These are phyloP conservation scores for Globodera rostochiensis DNA, from an alignment of 1,140 invertebrate genomes.

Conservation along the genomic window DNA sequence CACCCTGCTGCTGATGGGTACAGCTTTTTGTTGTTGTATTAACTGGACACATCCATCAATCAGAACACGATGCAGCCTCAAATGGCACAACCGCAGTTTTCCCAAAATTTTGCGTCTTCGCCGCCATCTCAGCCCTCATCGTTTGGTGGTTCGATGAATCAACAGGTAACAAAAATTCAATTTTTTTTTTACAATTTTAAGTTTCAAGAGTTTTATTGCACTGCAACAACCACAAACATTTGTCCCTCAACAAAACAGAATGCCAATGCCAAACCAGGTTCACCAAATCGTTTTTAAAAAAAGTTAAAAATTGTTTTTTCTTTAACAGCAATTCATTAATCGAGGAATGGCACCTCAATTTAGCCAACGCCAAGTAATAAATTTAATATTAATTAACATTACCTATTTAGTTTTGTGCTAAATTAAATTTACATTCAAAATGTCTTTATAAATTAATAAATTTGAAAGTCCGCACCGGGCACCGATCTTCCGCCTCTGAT, in stretches of 20 bases:
- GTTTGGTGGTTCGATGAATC: not conserved
- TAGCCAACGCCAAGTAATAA: not conserved
- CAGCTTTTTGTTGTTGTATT: too few species aligned
- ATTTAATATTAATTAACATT: not conserved
- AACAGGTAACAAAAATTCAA: not conserved
- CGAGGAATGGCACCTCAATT: not conserved
- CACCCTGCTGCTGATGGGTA: too few species aligned
- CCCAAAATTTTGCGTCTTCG: not conserved
- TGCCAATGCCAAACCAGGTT: not conserved
- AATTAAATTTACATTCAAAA: too few species aligned
- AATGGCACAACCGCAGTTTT: not conserved
- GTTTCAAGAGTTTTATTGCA: not conserved
- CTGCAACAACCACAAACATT: not conserved
- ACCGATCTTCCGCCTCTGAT: not conserved
- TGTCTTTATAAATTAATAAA: too few species aligned
- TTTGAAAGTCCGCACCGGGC: too few species aligned
- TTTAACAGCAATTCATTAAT: not conserved
- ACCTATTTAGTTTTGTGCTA: not conserved
- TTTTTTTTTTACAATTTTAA: not conserved
- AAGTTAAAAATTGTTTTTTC: not conserved
- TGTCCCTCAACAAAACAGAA: not conserved
- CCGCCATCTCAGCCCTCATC: too few species aligned
- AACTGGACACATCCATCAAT: not conserved
- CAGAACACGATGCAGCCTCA: not conserved
- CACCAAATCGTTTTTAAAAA: not conserved